phyloP scores from a whole-genome alignment of 2,888 invertebrate genomes.

The Argynnis bischoffii region DNA sequence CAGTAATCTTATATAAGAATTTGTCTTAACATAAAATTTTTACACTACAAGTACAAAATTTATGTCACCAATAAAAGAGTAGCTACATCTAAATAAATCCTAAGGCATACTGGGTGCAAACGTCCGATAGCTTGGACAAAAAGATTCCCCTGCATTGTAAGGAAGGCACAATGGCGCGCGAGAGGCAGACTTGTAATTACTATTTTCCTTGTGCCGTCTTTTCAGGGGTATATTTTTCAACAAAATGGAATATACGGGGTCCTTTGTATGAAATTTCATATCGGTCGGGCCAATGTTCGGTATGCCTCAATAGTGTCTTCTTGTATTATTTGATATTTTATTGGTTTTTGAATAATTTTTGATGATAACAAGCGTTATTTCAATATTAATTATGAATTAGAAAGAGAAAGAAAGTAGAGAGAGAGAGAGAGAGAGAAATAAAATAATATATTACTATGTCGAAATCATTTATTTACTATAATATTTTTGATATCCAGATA shows the following conservation, averaged over 20 bases:
- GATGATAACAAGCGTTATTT: neutral
- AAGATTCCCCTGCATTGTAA: slow-evolving; percentile 78
- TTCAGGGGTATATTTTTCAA: slow-evolving; percentile 75
- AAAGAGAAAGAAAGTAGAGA: neutral
- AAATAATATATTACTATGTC: too few relatives aligned
- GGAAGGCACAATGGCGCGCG: slow-evolving; percentile 64
- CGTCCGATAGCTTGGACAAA: slow-evolving; percentile 78
- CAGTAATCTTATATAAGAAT: slow-evolving; percentile 5
- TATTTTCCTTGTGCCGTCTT: slow-evolving; percentile 76
- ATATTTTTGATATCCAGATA: neutral
- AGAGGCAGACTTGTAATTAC: slow-evolving; percentile 79
- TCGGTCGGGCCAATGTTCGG: slow-evolving; percentile 47
- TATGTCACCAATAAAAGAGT: slow-evolving; percentile 39
- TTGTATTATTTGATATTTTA: slow-evolving; percentile 34
- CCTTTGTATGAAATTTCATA: slow-evolving; percentile 62
- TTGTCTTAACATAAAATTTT: neutral
- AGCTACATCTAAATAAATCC: slow-evolving; percentile 60
- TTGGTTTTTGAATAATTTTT: slow-evolving; percentile 19
- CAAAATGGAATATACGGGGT: slow-evolving; percentile 68
- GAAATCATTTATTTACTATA: neutral
- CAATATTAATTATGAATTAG: neutral
- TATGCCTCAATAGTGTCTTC: slow-evolving; percentile 39
- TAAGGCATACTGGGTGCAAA: slow-evolving; percentile 71
- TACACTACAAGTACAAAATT: slow-evolving; percentile 17
- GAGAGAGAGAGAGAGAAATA: neutral